phyloP scores from a whole-genome alignment of 2,113 vertebrate species.

The Tursiops truncatus region DNA sequence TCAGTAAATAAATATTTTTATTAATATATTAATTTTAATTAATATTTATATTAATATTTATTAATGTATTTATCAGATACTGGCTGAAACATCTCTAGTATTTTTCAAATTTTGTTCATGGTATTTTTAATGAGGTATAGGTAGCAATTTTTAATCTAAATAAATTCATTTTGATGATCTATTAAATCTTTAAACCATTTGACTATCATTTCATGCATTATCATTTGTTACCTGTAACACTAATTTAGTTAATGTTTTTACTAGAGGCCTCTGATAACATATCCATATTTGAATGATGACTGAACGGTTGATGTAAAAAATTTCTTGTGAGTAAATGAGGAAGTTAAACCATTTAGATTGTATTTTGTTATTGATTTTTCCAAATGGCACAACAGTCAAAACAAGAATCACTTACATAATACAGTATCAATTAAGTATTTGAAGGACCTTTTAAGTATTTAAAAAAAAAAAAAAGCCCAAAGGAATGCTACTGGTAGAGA shows the following conservation, averaged over 20 bases:
- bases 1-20: not conserved
- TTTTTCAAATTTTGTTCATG: not conserved
- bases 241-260: not conserved
- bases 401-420: not conserved
- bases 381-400: not conserved
- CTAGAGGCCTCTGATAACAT: not conserved
- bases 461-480: not conserved
- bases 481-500: constrained; percentile 1
- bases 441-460: not conserved
- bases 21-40: not conserved
- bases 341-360: not conserved
- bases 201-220: not conserved
- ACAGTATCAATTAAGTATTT: not conserved
- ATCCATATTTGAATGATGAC: not conserved
- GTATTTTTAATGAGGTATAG: not conserved
- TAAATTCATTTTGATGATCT: not conserved
- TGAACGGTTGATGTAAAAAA: not conserved
- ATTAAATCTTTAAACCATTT: not conserved
- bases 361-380: not conserved
- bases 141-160: not conserved
- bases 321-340: not conserved
- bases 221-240: not conserved
- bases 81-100: not conserved
- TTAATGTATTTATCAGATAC: not conserved
- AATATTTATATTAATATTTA: too few species aligned